Percentiles rank a stretch among this genome's conserved stretches.
These are phyloP conservation scores for Apis florea DNA, from an alignment of 1,140 invertebrate genomes.

Conservation along the genomic window DNA sequence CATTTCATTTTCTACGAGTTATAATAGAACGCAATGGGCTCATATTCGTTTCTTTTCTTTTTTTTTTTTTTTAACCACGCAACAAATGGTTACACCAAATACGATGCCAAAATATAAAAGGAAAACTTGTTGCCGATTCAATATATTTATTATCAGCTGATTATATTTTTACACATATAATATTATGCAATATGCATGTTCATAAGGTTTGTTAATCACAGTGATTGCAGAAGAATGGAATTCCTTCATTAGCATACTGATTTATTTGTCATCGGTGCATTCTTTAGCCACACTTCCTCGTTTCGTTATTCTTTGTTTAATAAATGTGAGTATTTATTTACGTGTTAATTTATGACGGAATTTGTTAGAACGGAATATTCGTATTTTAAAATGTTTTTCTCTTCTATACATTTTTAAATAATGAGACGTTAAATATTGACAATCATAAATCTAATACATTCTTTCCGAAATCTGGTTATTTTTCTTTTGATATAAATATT, in stretches of 20 bases:
- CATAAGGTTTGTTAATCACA: neutral
- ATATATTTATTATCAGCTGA: neutral
- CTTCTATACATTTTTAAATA: too few species aligned
- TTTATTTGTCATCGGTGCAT: conserved; percentile 1
- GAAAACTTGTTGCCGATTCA: neutral
- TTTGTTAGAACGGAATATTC: too few species aligned
- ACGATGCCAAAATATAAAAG: too few species aligned
- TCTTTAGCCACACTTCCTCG: neutral
- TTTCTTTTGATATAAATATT: neutral
- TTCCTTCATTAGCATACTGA: neutral
- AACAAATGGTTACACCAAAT: too few species aligned
- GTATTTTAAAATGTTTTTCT: too few species aligned
- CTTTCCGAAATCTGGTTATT: neutral
- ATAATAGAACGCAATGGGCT: too few species aligned
- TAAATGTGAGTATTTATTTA: neutral
- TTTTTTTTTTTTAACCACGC: too few species aligned
- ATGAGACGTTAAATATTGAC: neutral
- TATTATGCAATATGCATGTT: conserved; percentile 5
- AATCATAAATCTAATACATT: neutral
- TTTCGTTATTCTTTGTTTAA: neutral
- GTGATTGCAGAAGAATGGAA: conserved; percentile 10
- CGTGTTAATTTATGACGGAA: neutral
- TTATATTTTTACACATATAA: neutral
- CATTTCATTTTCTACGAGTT: too few species aligned
- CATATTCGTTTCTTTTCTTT: too few species aligned